Percentiles rank a stretch among this genome's conserved stretches.
Conservation (phyloP, 2,888 invertebrate genomes). For the Teleiodes luculella region DNA sequence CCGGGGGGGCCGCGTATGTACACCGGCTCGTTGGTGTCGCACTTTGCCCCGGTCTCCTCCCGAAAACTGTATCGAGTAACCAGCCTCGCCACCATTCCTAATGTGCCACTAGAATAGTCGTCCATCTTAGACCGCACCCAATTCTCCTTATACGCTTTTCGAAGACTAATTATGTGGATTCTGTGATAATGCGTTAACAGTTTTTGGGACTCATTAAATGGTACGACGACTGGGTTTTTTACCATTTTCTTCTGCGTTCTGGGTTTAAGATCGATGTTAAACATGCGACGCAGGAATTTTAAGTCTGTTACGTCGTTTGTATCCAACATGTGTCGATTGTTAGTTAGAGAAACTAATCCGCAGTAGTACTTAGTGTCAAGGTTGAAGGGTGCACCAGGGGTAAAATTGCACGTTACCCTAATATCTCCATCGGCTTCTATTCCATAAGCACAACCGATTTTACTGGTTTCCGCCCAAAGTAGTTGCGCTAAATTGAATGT, state of each 20-base stretch:
- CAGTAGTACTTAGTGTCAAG: constrained; percentile 52
- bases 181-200: neutral
- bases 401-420: constrained; percentile 62
- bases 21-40: constrained; percentile 52
- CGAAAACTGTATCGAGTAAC: constrained; percentile 56
- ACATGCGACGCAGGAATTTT: constrained; percentile 28
- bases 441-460: constrained; percentile 65
- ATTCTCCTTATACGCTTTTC: constrained; percentile 40
- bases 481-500: constrained; percentile 58
- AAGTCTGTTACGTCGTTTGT: constrained; percentile 30
- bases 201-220: too few relatives aligned
- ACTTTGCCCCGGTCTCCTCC: constrained; percentile 44
- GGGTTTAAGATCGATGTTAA: neutral
- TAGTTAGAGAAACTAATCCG: constrained; percentile 48
- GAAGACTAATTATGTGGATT: constrained; percentile 44
- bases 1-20: constrained; percentile 53
- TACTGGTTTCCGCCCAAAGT: constrained; percentile 59
- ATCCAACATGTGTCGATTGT: constrained; percentile 25
- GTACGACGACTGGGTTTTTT: too few relatives aligned
- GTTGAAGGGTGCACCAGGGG: constrained; percentile 58
- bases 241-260: neutral
- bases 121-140: constrained; percentile 36
- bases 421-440: constrained; percentile 43
- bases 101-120: constrained; percentile 34
- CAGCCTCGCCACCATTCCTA: constrained; percentile 46